Evolutionary conservation across 2,797 vertebrate species (phyloP).

Genomic region (Naso thynnoides): DNA sequence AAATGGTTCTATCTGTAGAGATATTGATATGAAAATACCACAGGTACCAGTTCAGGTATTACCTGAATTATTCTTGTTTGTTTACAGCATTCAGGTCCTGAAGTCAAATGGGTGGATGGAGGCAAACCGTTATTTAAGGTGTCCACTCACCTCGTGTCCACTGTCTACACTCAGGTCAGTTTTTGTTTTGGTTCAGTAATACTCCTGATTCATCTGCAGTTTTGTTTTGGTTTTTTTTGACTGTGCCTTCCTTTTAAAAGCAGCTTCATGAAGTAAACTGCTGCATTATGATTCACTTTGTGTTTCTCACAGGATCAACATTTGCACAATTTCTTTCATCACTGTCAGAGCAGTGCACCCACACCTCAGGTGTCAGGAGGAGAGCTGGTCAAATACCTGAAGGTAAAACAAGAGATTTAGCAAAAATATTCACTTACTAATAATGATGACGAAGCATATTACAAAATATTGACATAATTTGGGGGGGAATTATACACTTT

Average conservation of each 20-base stretch:
- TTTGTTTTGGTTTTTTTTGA: background rate
- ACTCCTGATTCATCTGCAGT: background rate
- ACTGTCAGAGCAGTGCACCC: slow-evolving; percentile 90
- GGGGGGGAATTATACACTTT: background rate
- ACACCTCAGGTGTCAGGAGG: slow-evolving; percentile 87
- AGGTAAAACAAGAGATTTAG: slow-evolving; percentile 83
- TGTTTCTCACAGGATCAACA: slow-evolving; percentile 91
- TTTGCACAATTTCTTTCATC: slow-evolving; percentile 98
- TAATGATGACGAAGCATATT: background rate
- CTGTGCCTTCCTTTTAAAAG: background rate
- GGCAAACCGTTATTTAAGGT: slow-evolving; percentile 93
- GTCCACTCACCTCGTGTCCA: slow-evolving; percentile 95
- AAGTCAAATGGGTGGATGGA: slow-evolving; percentile 98
- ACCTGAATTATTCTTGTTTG: slow-evolving; percentile 3
- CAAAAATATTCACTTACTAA: background rate
- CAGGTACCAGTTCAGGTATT: background rate
- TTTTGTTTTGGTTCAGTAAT: background rate
- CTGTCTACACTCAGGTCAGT: slow-evolving; percentile 95
- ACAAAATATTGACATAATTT: too few species aligned
- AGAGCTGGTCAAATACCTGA: slow-evolving; percentile 97
- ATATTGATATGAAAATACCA: background rate
- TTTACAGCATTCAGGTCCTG: slow-evolving; percentile 91
- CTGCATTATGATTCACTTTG: background rate
- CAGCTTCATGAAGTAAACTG: background rate
- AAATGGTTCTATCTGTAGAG: background rate